Percentiles rank a stretch among this genome's conserved stretches.
These are phyloP conservation scores for Tenthredo distinguenda DNA, from an alignment of 2,888 invertebrate species.

Conservation along the genomic window DNA sequence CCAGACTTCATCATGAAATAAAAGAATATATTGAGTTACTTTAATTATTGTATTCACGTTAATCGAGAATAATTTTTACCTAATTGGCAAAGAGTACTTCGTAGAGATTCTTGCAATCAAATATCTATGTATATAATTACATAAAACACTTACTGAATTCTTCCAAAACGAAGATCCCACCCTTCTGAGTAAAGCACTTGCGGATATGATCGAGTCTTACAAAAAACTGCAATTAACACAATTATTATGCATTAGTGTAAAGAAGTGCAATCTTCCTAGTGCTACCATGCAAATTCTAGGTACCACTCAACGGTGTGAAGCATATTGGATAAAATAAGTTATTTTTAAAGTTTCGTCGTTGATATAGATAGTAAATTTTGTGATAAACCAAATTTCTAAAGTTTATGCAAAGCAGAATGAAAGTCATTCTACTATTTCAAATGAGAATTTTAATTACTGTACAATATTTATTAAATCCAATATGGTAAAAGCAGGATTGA, in stretches of 20 bases:
- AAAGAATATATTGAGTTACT: neutral
- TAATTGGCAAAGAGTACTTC: neutral
- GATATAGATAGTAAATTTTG: neutral
- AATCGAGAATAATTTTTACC: slow-evolving; percentile 45
- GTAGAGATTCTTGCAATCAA: neutral
- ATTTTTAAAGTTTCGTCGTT: neutral
- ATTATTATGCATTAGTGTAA: slow-evolving; percentile 58
- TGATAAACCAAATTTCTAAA: neutral
- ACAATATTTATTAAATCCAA: slow-evolving; percentile 46
- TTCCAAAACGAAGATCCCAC: slow-evolving; percentile 99
- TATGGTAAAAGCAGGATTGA: slow-evolving; percentile 50
- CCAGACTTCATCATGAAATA: neutral
- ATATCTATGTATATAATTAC: slow-evolving; percentile 45
- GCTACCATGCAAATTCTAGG: slow-evolving; percentile 51
- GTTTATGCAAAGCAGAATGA: neutral
- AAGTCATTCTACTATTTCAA: neutral
- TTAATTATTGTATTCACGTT: neutral
- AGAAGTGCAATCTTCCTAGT: slow-evolving; percentile 59
- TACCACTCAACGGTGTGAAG: slow-evolving; percentile 51
- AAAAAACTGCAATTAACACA: slow-evolving; percentile 94
- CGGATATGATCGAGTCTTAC: slow-evolving; percentile 99
- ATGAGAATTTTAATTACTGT: neutral
- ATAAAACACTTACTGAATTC: slow-evolving; percentile 95
- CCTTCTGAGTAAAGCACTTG: slow-evolving; percentile 99
- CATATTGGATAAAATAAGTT: slow-evolving; percentile 50